Percentiles rank a stretch among this genome's conserved stretches.
phyloP scores from a whole-genome alignment of 2,888 invertebrate genomes.

The Epistrophella euchroma region DNA sequence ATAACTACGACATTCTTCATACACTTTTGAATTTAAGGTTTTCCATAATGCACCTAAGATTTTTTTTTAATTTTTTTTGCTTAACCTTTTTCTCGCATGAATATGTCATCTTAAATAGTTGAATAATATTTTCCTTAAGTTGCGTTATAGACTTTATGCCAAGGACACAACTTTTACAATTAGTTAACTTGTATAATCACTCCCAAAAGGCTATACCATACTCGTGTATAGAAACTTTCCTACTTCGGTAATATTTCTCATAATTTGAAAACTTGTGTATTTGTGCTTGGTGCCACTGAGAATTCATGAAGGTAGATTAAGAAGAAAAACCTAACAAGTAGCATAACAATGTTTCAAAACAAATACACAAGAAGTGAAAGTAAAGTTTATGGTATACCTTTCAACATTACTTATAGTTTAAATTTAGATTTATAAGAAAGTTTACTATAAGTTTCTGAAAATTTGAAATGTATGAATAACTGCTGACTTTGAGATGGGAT shows the following conservation, averaged over 20 bases:
- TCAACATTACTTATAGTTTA: conserved; percentile 33
- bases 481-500: neutral
- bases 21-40: too few relatives aligned
- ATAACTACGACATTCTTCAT: too few relatives aligned
- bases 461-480: neutral
- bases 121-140: conserved; percentile 2
- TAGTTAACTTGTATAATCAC: conserved; percentile 62
- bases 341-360: conserved; percentile 41
- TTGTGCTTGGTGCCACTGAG: conserved; percentile 32
- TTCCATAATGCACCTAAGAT: too few relatives aligned
- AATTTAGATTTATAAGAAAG: conserved; percentile 29
- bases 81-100: neutral
- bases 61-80: neutral
- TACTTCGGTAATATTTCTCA: conserved; percentile 57
- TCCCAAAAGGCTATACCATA: conserved; percentile 57
- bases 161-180: conserved; percentile 65
- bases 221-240: conserved; percentile 66
- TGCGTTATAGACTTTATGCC: neutral
- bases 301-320: conserved; percentile 36
- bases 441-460: neutral
- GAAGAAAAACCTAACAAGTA: conserved; percentile 37
- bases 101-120: conserved; percentile 7
- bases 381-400: conserved; percentile 34
- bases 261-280: conserved; percentile 58
- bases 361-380: conserved; percentile 30